Conservation (phyloP, 2,797 vertebrate genomes). For the Avahi laniger region DNA sequence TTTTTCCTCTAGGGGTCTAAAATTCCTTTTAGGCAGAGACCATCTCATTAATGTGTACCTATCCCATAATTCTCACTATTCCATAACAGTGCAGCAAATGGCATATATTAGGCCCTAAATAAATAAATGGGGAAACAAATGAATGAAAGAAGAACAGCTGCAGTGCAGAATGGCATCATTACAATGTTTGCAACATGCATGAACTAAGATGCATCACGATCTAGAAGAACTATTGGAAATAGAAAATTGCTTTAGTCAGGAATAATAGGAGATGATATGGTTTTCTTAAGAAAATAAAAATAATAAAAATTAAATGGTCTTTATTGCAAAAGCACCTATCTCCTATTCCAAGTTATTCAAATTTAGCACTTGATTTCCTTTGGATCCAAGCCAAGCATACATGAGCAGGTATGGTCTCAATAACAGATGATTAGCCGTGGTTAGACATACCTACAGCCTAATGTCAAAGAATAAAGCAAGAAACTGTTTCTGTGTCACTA, state of each 20-base stretch:
- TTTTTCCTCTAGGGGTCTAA: not conserved
- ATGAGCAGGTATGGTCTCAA: not conserved
- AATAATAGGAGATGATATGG: not conserved
- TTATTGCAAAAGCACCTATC: not conserved
- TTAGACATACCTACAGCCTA: not conserved
- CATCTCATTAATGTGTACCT: not conserved
- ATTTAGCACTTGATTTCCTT: not conserved
- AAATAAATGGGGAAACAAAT: not conserved
- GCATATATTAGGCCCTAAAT: not conserved
- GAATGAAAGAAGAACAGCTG: not conserved
- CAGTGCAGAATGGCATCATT: not conserved
- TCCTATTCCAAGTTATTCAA: not conserved
- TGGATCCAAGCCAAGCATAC: not conserved
- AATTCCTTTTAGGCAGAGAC: not conserved
- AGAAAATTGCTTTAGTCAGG: not conserved
- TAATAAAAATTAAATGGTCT: not conserved
- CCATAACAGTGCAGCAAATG: not conserved
- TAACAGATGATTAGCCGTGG: not conserved
- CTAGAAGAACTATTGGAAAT: not conserved
- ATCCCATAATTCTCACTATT: not conserved
- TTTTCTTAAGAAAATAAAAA: not conserved
- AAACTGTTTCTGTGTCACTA: constrained; percentile 1
- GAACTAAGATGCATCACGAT: not conserved
- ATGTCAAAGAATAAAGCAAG: not conserved
- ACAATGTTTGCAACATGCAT: not conserved